Base-by-base conservation (phyloP, 2,797 vertebrate genomes). In the Coregonus ussuriensis region DNA sequence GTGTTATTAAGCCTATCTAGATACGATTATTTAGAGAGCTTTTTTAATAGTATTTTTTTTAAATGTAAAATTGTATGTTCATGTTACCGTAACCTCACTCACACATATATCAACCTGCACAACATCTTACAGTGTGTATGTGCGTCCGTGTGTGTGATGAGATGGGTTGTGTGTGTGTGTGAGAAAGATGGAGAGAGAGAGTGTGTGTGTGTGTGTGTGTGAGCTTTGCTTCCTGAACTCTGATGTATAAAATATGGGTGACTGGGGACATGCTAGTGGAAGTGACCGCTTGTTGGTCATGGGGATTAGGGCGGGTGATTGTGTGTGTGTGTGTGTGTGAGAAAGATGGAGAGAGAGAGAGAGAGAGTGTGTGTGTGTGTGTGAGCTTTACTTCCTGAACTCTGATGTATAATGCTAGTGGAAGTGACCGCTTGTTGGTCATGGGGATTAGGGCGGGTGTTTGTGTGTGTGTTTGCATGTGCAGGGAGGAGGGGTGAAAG, bases 281-380 rank as follows among this genome's bases (percentile, higher is more conserved):
- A 74, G 78, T 79, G 75, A 87, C 83, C 83, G 85, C 88, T 87
- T 77, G 71, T 79, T 14, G 78, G 81, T 25, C 75, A 71, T 74
- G 47, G n/a, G 84, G 73, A 25, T 52, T 70, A 31, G 21, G 14
- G 16, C 5, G 51, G 72, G 63, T 47, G 75, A 41, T 35, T 35
- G 41, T 53, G 25, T 37, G 72, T 15, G 79, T 68, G 29, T 31
- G 31, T 31, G 79, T 79, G 82, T n/a, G 79, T 25, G 25, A 25
- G 25, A 25, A 25, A 25, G 25, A 25, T 25, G 25, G 25, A 25
- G 25, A 25, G 25, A 1, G 25, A 25, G 25, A 25, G 25, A 25
- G 25, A 25, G 25, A 25, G 25, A 0, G 25, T 25, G 25, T 25
- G 25, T 25, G 25, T 25, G 25, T 25, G 25, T 25, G 25, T 25